Base-by-base conservation (phyloP, 2,797 vertebrate genomes). In the Naso thynnoides region DNA sequence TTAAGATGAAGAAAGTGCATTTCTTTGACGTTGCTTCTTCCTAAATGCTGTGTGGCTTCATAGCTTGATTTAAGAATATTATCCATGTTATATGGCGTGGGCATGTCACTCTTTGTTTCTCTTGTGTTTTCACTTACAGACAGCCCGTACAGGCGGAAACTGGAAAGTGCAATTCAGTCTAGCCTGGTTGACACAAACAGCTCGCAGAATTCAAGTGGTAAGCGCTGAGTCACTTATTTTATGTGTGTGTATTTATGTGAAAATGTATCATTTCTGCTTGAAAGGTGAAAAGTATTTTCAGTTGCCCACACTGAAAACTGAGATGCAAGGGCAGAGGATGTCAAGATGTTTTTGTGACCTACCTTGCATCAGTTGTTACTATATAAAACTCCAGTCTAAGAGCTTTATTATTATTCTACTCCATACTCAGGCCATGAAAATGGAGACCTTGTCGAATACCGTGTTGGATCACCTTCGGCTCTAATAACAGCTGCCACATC, bases 131-230 rank as follows among this genome's bases (percentile, higher is more conserved):
- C 11, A 42, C 79, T 85, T 87, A 85, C 93, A 98, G 98, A 97
- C 94, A 96, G 94, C 65, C 94, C 95, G 74, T 98, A 96, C 91
- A 95, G 95, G 87, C 94, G 96, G 85, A 96, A 98, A 93, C 90
- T 96, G 81, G 98, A 99, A 92, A 91, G 94, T 84, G 97, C 97
- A 89, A 87, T 90, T 58, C 96, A 96, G 87, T 96, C 97, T 78
- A 97, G 96, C 92, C 96, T 97, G 83, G 96, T 96, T 82, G 98
- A 99, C 88, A 95, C 96, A 54, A 99, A 98, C 93, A 99, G 96
- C 84, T 98, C 97, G 3, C 97, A 98, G 81, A 98, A 98, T 92
- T 99, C 98, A 63, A 98, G 96, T 8, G 98, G 98, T 99, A 92
- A 97, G 97, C 74, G 70, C 93, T 52, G 66, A 79, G 62, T 79